These are phyloP conservation scores for Caenorhabditis angaria DNA, from an alignment of 2,888 invertebrate species.

Conservation along the genomic window DNA sequence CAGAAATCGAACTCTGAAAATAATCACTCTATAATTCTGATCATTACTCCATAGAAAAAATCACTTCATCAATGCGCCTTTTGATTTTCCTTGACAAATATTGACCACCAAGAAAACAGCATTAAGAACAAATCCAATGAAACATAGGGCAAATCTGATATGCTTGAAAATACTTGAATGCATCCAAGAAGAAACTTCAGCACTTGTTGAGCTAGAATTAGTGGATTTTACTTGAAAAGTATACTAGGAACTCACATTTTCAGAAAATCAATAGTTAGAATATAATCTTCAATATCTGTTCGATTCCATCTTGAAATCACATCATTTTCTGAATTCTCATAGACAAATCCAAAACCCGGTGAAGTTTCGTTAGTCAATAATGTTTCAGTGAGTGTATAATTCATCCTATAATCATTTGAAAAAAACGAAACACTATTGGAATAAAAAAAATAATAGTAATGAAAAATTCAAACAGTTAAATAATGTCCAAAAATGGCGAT, in stretches of 20 bases:
- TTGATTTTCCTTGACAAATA: slow-evolving; percentile 24
- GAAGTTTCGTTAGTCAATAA: slow-evolving; percentile 5
- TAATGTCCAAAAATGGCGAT: not conserved
- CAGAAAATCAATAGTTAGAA: slow-evolving; percentile 24
- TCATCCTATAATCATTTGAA: not conserved
- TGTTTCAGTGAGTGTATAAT: not conserved
- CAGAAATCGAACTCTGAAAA: slow-evolving; percentile 39
- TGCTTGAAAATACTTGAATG: slow-evolving; percentile 17
- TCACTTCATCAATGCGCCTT: slow-evolving; percentile 33
- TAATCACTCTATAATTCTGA: too few relatives aligned
- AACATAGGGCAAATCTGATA: slow-evolving; percentile 12
- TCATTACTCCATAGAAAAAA: slow-evolving; percentile 1
- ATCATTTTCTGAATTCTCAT: slow-evolving; percentile 12
- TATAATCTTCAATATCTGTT: slow-evolving; percentile 31
- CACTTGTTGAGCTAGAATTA: slow-evolving; percentile 6
- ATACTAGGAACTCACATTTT: slow-evolving; percentile 26
- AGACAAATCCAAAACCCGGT: too few relatives aligned
- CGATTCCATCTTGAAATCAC: slow-evolving; percentile 13
- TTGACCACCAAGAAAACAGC: slow-evolving; percentile 30
- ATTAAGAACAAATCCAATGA: slow-evolving; percentile 28
- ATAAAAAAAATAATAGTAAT: not conserved
- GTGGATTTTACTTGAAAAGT: slow-evolving; percentile 1
- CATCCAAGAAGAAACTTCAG: slow-evolving; percentile 8
- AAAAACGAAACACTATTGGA: too few relatives aligned
- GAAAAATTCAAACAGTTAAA: not conserved